Base-by-base conservation (phyloP, 2,797 vertebrate genomes). In the Yasuhikotakia modesta region DNA sequence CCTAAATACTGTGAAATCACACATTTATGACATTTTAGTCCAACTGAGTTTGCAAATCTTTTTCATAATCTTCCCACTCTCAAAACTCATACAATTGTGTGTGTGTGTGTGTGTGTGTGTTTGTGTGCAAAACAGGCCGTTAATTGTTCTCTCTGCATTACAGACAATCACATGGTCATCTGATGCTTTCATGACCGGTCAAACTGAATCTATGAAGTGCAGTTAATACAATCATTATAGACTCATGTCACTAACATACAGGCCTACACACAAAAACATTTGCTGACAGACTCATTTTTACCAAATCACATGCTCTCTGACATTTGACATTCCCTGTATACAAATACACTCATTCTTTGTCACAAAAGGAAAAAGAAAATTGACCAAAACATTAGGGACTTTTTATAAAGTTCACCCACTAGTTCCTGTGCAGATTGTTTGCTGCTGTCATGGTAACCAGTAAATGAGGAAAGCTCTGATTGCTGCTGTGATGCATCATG, bases 101-200 rank as follows among this genome's bases (percentile, higher is more conserved):
- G 27, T 27, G 2, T 43, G 8, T 43, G 39, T 4, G 27, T 27
- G 27, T 21, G 30, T 72, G 35, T 58, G 50, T 75, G 14, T 69
- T 21, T 76, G 13, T 63, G 65, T 21, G 35, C 66, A 3, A 32
- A 68, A 82, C 70, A 80, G 80, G 70, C 79, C 70, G 65, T 21
- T 70, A 52, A 82, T 78, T 80, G 70, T 74, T 73, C 43, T 73
- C 45, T 66, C 27, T 55, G 82, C 8, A 12, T 78, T 82, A 80
- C 30, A 63, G 73, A 66, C 45, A 68, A 77, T 81, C 50, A 65
- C 32, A 70, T 68, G 70, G 65, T 55, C 57, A 50, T 78, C 76
- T 68, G 53, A 61, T 77, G 10, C 35, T 74, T 58, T 74, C 35
- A 27, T 64, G 58, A 43, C 24, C 57, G n/a, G 70, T 81, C 68